Percentiles rank a stretch among this genome's conserved stretches.
Evolutionary conservation across 2,888 invertebrate species (phyloP).

Genomic region (Coleophora deauratella): DNA sequence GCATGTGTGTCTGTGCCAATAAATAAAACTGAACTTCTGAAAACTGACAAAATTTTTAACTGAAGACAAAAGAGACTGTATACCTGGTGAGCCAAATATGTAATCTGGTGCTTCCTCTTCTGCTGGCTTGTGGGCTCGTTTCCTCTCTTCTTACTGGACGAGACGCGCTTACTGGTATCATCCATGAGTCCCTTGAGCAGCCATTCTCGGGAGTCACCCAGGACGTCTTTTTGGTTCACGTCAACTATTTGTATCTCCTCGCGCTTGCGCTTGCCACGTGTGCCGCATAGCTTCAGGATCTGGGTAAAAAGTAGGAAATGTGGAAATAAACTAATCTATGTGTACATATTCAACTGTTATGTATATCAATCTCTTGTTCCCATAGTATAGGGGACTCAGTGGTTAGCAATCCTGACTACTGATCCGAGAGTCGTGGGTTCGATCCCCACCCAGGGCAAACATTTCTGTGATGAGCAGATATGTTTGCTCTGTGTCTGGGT

Average conservation of each 20-base stretch:
- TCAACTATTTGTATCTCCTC: constrained; percentile 86
- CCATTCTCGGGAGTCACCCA: constrained; percentile 87
- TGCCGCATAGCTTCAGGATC: constrained; percentile 81
- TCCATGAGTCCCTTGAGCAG: constrained; percentile 86
- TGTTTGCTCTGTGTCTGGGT: no score
- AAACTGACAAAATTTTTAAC: no score
- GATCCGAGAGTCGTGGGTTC: no score
- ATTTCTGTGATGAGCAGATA: no score
- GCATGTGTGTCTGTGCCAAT: no score
- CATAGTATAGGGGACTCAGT: no score
- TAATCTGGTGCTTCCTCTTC: constrained; percentile 95
- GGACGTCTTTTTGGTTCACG: constrained; percentile 85
- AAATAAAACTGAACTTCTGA: no score
- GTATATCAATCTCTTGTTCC: no score
- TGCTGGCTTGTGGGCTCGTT: constrained; percentile 79
- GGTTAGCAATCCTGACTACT: no score
- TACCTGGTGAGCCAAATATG: constrained; percentile 90
- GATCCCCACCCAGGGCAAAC: no score
- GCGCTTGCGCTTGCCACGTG: constrained; percentile 75
- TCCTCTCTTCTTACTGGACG: constrained; percentile 69
- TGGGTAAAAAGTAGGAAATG: constrained; percentile 21
- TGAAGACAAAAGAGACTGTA: no score
- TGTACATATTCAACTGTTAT: no score
- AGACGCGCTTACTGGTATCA: constrained; percentile 72
- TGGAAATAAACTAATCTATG: neutral